These are phyloP conservation scores for Andrena flavipes DNA, from an alignment of 2,888 invertebrate genomes.

Conservation along the genomic window DNA sequence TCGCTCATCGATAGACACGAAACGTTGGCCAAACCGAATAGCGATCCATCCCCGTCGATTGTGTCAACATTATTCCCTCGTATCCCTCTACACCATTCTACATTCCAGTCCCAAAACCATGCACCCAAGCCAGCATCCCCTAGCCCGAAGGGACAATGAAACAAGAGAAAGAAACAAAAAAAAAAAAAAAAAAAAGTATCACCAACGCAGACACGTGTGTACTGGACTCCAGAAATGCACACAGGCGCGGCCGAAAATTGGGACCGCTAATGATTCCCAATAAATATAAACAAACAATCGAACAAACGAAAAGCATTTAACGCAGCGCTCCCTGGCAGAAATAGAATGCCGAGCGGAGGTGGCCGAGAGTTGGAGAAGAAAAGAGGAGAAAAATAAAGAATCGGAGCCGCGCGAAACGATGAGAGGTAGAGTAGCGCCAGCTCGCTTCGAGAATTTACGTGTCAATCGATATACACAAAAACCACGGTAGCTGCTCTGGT, in stretches of 20 bases:
- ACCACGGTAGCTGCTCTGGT: constrained; percentile 36
- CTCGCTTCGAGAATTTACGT: constrained; percentile 5
- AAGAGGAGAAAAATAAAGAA: background rate
- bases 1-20: background rate
- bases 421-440: background rate
- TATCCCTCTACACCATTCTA: too few relatives aligned
- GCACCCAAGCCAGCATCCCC: too few relatives aligned
- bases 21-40: constrained; percentile 1
- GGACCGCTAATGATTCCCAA: too few relatives aligned
- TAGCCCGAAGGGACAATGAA: too few relatives aligned
- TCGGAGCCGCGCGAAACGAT: background rate
- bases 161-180: too few relatives aligned
- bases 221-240: constrained; percentile 41
- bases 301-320: background rate
- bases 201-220: constrained; percentile 46
- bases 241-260: too few relatives aligned
- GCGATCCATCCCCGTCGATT: background rate
- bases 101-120: too few relatives aligned
- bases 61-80: too few relatives aligned
- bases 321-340: background rate
- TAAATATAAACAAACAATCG: background rate
- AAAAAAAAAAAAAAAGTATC: too few relatives aligned
- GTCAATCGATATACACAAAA: constrained; percentile 25
- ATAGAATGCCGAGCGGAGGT: background rate
- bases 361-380: background rate